Evolutionary conservation across 1,140 invertebrate genomes (phyloP).

Genomic region (Melanaphis sacchari): DNA sequence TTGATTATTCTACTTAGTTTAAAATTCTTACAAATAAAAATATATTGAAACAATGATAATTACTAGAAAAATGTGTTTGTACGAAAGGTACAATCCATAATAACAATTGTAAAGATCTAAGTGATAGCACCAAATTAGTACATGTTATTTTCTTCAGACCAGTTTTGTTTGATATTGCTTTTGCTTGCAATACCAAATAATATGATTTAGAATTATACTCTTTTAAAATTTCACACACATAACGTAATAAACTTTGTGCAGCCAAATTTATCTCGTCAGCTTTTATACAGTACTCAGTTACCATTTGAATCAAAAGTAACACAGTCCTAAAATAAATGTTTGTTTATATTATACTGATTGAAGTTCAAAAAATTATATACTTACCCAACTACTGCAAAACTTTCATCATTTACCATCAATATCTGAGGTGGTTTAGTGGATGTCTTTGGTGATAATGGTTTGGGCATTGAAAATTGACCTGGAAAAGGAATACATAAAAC

Average conservation of each 20-base stretch:
- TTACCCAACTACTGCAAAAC: conserved; percentile 83
- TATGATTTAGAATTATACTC: conserved; percentile 93
- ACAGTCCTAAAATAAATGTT: conserved; percentile 66
- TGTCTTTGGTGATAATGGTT: conserved; percentile 27
- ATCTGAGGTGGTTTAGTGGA: conserved; percentile 64
- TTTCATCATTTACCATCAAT: conserved; percentile 79
- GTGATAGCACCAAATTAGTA: conserved; percentile 90
- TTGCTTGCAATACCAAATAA: conserved; percentile 93
- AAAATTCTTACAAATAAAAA: background rate
- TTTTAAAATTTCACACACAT: conserved; percentile 86
- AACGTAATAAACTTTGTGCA: conserved; percentile 64
- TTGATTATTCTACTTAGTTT: background rate
- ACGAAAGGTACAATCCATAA: conserved; percentile 79
- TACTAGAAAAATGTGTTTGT: conserved; percentile 71
- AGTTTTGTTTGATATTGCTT: conserved; percentile 86
- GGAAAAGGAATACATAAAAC: conserved; percentile 10
- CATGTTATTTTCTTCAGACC: conserved; percentile 96
- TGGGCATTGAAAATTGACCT: conserved; percentile 55
- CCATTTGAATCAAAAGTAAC: conserved; percentile 70
- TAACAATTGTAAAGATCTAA: conserved; percentile 83
- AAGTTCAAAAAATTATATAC: conserved; percentile 58
- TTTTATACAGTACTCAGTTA: conserved; percentile 72
- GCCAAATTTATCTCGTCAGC: conserved; percentile 67
- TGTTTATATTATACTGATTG: background rate
- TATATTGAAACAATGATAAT: conserved; percentile 11